A percentile compares a stretch with the other conserved stretches of the same genome.
phyloP scores from a whole-genome alignment of 2,888 invertebrate genomes.

The Neoaliturus tenellus region DNA sequence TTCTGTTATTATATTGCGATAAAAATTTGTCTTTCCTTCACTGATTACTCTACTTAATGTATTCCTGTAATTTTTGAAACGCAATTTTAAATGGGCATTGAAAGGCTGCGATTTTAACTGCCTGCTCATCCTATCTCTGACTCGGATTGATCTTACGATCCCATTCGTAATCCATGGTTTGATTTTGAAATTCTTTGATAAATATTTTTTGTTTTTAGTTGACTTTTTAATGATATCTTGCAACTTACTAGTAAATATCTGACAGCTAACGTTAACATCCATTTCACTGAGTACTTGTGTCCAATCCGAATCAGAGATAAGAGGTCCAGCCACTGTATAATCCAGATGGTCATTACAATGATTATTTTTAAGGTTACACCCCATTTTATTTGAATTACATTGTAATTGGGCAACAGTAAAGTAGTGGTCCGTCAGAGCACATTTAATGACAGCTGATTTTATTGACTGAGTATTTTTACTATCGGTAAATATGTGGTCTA shows the following conservation, averaged over 20 bases:
- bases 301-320: background rate
- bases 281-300: background rate
- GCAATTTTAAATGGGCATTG: background rate
- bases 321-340: background rate
- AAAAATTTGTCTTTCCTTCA: background rate
- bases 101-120: background rate
- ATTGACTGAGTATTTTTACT: background rate
- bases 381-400: background rate
- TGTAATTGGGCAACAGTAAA: background rate
- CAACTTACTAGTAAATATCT: background rate
- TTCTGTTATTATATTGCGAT: background rate
- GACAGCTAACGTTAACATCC: background rate
- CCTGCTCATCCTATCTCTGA: background rate
- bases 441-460: background rate
- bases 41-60: background rate
- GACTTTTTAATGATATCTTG: background rate
- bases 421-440: background rate
- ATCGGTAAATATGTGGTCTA: background rate
- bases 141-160: background rate
- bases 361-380: background rate
- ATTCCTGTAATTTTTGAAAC: background rate
- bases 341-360: background rate
- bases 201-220: background rate
- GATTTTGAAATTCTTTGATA: background rate
- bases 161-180: background rate